These are phyloP conservation scores for Lasioglossum oenotherae DNA, from an alignment of 2,888 invertebrate genomes.

Conservation along the genomic window DNA sequence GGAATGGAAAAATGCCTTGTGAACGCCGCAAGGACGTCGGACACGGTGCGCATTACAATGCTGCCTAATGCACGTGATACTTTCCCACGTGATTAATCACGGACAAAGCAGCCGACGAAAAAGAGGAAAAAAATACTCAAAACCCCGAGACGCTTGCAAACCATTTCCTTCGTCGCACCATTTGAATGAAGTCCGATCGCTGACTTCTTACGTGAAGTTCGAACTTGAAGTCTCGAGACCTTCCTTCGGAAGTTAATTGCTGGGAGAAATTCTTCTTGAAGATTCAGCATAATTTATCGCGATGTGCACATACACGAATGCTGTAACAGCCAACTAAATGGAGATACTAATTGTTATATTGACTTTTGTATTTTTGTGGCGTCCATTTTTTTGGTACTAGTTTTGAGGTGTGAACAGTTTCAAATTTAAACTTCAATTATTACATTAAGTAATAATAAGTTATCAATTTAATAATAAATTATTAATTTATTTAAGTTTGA, in stretches of 20 bases:
- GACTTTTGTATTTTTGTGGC: neutral
- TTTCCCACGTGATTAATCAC: constrained; percentile 62
- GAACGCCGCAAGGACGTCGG: constrained; percentile 63
- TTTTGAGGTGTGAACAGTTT: neutral
- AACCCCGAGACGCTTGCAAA: neutral
- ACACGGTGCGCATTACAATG: constrained; percentile 53
- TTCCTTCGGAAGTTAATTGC: neutral
- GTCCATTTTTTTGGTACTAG: neutral
- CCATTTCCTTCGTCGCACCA: neutral
- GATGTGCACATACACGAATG: neutral
- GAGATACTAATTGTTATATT: neutral
- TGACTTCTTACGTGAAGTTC: neutral
- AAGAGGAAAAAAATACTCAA: neutral
- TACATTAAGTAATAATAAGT: neutral
- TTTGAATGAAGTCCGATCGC: neutral
- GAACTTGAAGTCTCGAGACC: neutral
- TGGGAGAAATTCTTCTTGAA: neutral
- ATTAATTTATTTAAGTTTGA: too few relatives aligned
- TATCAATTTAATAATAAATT: too few relatives aligned
- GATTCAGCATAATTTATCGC: neutral
- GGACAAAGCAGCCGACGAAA: constrained; percentile 31
- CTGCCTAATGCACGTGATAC: constrained; percentile 58
- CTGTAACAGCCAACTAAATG: neutral
- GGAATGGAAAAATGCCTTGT: constrained; percentile 57
- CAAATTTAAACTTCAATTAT: neutral